Conservation (phyloP, 2,797 vertebrate species). For the Pangasius sanitwongsei region DNA sequence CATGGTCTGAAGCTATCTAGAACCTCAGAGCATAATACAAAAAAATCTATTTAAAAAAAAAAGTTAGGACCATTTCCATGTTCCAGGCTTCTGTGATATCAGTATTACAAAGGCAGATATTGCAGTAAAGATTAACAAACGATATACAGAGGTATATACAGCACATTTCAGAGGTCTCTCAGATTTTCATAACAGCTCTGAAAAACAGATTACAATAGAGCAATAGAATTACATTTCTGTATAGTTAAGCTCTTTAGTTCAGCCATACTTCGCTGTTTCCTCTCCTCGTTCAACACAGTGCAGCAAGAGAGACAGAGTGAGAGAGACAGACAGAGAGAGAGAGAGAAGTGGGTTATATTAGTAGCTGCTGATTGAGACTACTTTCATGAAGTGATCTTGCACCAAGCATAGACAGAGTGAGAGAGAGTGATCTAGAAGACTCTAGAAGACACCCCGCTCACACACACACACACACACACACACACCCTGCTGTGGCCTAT, state of each 20-base stretch:
- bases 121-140: not conserved
- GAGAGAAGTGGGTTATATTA: conserved; percentile 55
- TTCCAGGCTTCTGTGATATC: not conserved
- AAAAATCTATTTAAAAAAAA: not conserved
- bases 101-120: not conserved
- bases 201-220: not conserved
- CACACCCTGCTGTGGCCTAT: conserved; percentile 51
- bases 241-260: not conserved
- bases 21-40: not conserved
- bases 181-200: not conserved
- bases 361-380: conserved; percentile 15
- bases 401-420: not conserved
- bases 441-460: conserved; percentile 25
- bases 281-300: not conserved
- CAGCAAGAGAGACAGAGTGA: not conserved
- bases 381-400: conserved; percentile 17
- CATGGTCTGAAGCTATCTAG: not conserved
- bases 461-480: conserved; percentile 40
- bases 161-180: no score
- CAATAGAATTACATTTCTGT: not conserved
- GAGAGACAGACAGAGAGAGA: not conserved
- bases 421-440: no score
- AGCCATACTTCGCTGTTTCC: not conserved
- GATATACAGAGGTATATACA: no score
- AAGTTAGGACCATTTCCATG: not conserved